Percentiles rank a stretch among this genome's conserved stretches.
Evolutionary conservation across 1,140 invertebrate genomes (phyloP).

Genomic region (Cardiocondyla obscurior): DNA sequence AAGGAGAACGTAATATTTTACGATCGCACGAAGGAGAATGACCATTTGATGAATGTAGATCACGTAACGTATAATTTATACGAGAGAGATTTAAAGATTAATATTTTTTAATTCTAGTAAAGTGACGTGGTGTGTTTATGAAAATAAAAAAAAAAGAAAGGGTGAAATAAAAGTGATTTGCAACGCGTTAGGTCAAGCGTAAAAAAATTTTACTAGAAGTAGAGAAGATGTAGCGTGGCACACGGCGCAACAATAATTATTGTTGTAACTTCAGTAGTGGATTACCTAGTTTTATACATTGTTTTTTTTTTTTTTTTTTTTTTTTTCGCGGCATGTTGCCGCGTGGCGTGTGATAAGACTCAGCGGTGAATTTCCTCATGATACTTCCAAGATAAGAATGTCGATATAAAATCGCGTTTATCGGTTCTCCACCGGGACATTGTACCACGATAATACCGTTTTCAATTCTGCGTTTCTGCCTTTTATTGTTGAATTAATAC

Average conservation of each 20-base stretch:
- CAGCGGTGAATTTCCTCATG: slow-evolving; percentile 37
- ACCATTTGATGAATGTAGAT: too few species aligned
- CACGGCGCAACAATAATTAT: neutral
- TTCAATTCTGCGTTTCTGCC: neutral
- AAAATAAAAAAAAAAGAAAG: neutral
- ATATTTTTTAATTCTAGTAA: neutral
- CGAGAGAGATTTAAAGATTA: neutral
- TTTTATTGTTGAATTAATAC: neutral
- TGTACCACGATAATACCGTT: neutral
- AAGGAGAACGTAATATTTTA: neutral
- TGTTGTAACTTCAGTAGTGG: slow-evolving; percentile 2
- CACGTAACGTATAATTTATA: neutral
- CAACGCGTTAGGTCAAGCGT: too few species aligned
- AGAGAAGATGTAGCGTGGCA: neutral
- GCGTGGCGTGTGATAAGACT: slow-evolving; percentile 30
- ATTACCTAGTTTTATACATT: slow-evolving; percentile 24
- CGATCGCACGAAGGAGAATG: neutral
- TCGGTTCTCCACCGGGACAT: neutral
- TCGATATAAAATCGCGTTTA: neutral
- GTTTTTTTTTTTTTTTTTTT: too few species aligned
- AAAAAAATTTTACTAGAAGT: too few species aligned
- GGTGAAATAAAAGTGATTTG: too few species aligned
- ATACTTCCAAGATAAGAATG: slow-evolving; percentile 40
- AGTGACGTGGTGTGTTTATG: neutral
- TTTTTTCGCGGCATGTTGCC: neutral